phyloP scores from a whole-genome alignment of 2,113 vertebrate species.

The Ovis canadensis region DNA sequence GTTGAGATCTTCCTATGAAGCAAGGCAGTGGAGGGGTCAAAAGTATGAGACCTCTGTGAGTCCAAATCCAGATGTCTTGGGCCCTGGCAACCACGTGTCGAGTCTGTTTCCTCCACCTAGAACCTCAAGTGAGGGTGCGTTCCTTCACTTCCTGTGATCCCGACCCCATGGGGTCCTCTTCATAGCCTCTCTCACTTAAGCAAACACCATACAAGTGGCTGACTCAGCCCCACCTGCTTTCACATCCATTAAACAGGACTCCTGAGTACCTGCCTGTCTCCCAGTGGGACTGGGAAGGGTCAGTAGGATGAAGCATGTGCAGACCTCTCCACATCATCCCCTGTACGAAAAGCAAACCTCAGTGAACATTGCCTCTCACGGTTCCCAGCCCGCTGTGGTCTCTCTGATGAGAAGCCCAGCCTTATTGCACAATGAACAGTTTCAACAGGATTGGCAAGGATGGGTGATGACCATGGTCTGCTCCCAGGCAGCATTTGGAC shows the following conservation, averaged over 20 bases:
- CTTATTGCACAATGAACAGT: neutral
- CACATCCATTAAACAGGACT: neutral
- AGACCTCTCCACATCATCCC: neutral
- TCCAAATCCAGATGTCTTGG: neutral
- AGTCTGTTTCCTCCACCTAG: neutral
- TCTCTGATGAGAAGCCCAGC: neutral
- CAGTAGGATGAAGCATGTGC: neutral
- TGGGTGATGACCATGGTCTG: neutral
- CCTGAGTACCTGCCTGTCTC: neutral
- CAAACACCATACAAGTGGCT: neutral
- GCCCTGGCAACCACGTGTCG: neutral
- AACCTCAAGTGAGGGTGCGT: neutral
- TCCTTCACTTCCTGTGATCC: neutral
- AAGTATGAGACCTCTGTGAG: neutral
- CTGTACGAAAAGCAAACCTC: neutral
- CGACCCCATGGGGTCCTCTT: neutral
- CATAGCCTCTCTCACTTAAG: neutral
- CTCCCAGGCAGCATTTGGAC: neutral
- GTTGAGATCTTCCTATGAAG: neutral
- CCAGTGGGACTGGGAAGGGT: fast-evolving
- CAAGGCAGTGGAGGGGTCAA: neutral
- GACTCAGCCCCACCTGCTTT: neutral
- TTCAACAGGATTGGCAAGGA: neutral
- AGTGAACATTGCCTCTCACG: neutral
- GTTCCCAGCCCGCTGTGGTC: neutral